Percentiles rank a stretch among this genome's conserved stretches.
phyloP scores from a whole-genome alignment of 2,113 vertebrate species.

The Campylomormyrus numenius region DNA sequence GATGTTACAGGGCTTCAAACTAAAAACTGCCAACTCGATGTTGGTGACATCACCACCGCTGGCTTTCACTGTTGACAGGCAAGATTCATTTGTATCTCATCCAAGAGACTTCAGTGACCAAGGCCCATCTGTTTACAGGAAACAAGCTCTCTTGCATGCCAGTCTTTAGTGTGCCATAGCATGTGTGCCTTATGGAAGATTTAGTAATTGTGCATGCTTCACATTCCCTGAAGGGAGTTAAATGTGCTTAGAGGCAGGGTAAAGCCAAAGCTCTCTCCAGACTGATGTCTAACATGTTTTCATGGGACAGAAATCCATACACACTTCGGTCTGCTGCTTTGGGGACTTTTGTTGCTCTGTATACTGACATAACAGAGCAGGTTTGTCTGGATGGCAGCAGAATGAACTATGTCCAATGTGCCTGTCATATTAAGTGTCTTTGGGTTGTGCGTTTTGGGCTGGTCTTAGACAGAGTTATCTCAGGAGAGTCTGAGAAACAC shows the following conservation, averaged over 20 bases:
- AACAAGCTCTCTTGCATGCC: not conserved
- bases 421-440: not conserved
- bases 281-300: not conserved
- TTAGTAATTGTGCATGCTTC: not conserved
- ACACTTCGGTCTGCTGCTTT: slow-evolving; percentile 66
- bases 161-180: not conserved
- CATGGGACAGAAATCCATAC: slow-evolving; percentile 48
- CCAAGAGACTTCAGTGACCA: not conserved
- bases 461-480: not conserved
- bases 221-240: not conserved
- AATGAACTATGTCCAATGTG: slow-evolving; percentile 48
- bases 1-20: not conserved
- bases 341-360: slow-evolving; percentile 54
- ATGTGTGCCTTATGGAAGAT: slow-evolving; percentile 9
- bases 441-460: not conserved
- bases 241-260: not conserved
- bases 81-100: not conserved
- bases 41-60: not conserved
- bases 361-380: slow-evolving; percentile 68
- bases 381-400: slow-evolving; percentile 56
- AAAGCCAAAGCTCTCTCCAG: not conserved
- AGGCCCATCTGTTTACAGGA: not conserved
- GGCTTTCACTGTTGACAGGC: slow-evolving; percentile 1
- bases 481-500: not conserved
- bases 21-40: not conserved